Percentiles rank a stretch among this genome's conserved stretches.
phyloP scores from a whole-genome alignment of 2,113 vertebrate genomes.

The Psophia crepitans region DNA sequence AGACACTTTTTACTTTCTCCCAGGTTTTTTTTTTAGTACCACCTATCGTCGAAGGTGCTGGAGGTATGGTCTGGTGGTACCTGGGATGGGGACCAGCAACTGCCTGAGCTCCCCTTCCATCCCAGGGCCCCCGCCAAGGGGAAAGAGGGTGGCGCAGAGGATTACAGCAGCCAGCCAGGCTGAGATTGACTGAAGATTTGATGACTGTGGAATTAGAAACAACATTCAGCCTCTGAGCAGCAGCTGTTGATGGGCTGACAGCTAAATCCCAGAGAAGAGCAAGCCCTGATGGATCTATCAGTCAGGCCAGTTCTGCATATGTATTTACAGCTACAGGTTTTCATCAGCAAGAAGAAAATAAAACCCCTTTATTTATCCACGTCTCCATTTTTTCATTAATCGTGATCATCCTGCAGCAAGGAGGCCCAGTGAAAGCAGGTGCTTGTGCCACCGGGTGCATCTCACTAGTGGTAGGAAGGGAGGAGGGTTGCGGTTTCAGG shows the following conservation, averaged over 20 bases:
- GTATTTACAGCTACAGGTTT: not conserved
- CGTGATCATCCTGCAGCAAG: fast-evolving
- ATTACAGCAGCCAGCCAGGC: not conserved
- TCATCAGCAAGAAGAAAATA: not conserved
- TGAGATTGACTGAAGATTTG: not conserved
- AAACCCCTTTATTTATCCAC: not conserved
- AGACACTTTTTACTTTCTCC: not conserved
- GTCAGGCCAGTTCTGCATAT: not conserved
- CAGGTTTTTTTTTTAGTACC: not conserved
- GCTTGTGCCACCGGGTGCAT: fast-evolving
- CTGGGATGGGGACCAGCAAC: not conserved
- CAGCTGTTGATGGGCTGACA: not conserved
- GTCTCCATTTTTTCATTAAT: not conserved
- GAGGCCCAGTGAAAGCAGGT: not conserved
- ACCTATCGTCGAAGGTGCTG: not conserved
- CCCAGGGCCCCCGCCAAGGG: not conserved
- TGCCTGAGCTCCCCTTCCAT: not conserved
- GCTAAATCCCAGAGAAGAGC: not conserved
- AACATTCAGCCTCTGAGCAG: not conserved
- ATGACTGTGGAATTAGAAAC: not conserved
- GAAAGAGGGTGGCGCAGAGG: not conserved
- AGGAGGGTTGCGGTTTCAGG: not conserved
- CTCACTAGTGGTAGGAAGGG: not conserved
- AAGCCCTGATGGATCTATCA: not conserved
- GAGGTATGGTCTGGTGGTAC: not conserved